Percentiles rank a stretch among this genome's conserved stretches.
Evolutionary conservation across 2,113 vertebrate genomes (phyloP).

Genomic region (Oenanthe oenanthe): DNA sequence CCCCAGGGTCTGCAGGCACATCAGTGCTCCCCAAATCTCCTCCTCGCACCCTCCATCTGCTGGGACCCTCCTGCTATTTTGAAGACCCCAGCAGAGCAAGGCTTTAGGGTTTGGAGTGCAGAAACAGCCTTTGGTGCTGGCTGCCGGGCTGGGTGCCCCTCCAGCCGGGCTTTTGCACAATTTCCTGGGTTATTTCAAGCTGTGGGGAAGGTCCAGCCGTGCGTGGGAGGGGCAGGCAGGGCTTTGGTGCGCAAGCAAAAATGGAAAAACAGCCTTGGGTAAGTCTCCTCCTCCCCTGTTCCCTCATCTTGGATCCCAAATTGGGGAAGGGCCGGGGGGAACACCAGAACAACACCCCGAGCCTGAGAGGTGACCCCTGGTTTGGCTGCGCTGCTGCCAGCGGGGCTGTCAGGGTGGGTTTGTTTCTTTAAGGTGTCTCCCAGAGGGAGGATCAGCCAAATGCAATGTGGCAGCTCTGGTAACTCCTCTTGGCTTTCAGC

Average conservation of each 20-base stretch:
- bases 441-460: slow-evolving; percentile 49
- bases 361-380: neutral
- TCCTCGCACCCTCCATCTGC: neutral
- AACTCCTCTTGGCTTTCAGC: slow-evolving; percentile 60
- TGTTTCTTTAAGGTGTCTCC: slow-evolving; percentile 66
- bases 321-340: rapidly evolving
- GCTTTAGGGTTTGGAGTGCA: rapidly evolving
- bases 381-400: neutral
- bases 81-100: neutral
- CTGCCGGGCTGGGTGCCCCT: neutral
- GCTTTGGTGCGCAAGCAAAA: neutral
- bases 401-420: slow-evolving; percentile 13
- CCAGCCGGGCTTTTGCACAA: neutral
- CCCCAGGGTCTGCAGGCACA: neutral
- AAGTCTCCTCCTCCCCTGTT: neutral
- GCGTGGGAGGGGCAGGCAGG: neutral
- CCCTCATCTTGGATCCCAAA: neutral
- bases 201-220: neutral
- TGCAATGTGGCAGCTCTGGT: slow-evolving; percentile 60
- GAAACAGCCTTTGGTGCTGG: rapidly evolving
- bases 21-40: neutral
- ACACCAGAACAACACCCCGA: neutral
- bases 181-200: slow-evolving; percentile 51
- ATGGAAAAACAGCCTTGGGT: neutral
- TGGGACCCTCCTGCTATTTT: neutral